Base-by-base conservation (phyloP, 35 echinoderm and acorn worm species). In the Diadema setosum region DNA sequence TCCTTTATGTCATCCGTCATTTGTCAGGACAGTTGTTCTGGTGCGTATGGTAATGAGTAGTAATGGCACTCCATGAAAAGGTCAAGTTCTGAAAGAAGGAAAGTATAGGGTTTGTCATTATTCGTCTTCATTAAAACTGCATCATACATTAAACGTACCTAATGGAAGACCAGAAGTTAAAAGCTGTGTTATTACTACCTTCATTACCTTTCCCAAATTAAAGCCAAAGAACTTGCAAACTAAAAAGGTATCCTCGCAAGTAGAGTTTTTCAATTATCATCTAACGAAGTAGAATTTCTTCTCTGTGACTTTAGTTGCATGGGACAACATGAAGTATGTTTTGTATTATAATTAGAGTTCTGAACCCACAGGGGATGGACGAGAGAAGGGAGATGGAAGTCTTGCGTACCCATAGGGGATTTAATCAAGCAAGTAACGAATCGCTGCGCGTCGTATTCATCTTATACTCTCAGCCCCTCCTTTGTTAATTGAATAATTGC, bases 401-500 rank as follows among this genome's bases (percentile, higher is more conserved):
- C 21, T 9, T 78, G 73, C 73, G 44, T 78, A 78, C 73, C 73
- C 73, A 78, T 78, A 78, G 73, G 73, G 34, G 40, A 78, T 78
- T 39, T 78, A 39, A 78, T 78, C 40, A 78, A 78, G 36, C 40
- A 44, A 78, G 73, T 78, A 39, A 44, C 73, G 40, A 78, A 78
- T 78, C 35, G 73, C 73, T 44, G 40, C 73, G 73, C 39, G n/a
- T 39, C 73, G 40, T 78, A 44, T 78, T 78, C 35, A 43, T 78
- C 63, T 67, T 78, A 78, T 78, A 78, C 40, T 26, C 73, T 78
- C 73, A 78, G 40, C 33, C 73, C 73, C 40, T 78, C 73, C 73
- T 78, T 36, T 78, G 73, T 78, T 78, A 78, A 78, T 78, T 78
- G 40, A 78, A 78, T 78, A 78, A 78, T 78, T 78, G 73, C 73